Conservation (phyloP, 2,113 vertebrate species). For the Leucopternis melanops region DNA sequence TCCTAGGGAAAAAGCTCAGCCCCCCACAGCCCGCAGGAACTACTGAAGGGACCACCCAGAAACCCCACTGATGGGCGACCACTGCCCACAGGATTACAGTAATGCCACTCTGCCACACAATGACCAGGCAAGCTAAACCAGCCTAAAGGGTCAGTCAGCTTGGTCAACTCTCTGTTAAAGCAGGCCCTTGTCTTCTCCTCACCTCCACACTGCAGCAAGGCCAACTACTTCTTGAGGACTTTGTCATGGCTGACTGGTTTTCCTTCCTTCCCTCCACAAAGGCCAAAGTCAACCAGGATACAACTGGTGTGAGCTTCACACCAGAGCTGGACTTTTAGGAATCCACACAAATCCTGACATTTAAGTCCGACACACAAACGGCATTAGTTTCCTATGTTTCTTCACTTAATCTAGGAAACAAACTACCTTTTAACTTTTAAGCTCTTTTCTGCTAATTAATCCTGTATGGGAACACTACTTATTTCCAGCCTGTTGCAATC, state of each 20-base stretch:
- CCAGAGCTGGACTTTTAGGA: background rate
- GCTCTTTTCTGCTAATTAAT: background rate
- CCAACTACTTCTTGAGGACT: background rate
- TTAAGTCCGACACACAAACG: background rate
- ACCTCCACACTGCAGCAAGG: background rate
- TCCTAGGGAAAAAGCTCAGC: background rate
- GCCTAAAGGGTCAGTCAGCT: background rate
- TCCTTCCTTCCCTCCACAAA: background rate
- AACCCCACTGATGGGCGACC: background rate
- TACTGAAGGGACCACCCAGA: background rate
- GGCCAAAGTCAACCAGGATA: background rate
- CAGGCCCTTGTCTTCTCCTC: background rate
- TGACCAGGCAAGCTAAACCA: background rate
- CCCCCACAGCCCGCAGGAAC: background rate
- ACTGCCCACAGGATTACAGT: background rate
- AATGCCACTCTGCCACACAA: background rate
- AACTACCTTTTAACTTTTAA: background rate
- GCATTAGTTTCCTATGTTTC: background rate
- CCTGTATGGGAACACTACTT: accelerated
- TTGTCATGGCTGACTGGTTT: background rate
- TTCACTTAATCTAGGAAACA: background rate
- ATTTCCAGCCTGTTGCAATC: background rate
- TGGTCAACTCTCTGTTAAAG: background rate
- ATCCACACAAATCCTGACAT: background rate
- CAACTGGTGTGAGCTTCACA: background rate